Evolutionary conservation across 2,888 invertebrate species (phyloP).

Genomic region (Ornithoptera priamus): DNA sequence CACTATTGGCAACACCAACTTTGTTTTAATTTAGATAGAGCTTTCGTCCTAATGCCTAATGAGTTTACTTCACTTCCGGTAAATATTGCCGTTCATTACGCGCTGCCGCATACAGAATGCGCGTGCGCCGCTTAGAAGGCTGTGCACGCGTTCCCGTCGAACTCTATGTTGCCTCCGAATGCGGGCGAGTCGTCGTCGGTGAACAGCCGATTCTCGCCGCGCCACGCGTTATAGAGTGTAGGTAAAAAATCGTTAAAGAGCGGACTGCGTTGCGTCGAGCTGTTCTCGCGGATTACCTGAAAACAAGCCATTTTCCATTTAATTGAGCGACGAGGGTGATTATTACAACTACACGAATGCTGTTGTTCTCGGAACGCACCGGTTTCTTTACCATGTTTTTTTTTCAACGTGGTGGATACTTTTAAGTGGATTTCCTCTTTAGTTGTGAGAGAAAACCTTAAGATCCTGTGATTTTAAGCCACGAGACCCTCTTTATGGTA

Average conservation of each 20-base stretch:
- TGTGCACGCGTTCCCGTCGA: conserved; percentile 70
- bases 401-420: too few species aligned
- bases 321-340: background rate
- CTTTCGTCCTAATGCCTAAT: too few species aligned
- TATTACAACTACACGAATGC: background rate
- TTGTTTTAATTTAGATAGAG: too few species aligned
- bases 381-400: too few species aligned
- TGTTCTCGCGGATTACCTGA: conserved; percentile 67
- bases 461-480: too few species aligned
- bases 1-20: too few species aligned
- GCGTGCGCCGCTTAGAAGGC: conserved; percentile 52
- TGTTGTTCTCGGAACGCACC: too few species aligned
- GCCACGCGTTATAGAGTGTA: conserved; percentile 66
- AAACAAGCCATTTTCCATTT: background rate
- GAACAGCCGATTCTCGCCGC: conserved; percentile 47
- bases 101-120: background rate
- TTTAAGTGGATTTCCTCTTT: too few species aligned
- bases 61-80: too few species aligned
- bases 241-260: conserved; percentile 74
- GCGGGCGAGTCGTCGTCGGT: conserved; percentile 42
- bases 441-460: too few species aligned
- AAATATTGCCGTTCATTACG: background rate
- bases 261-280: conserved; percentile 53
- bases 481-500: too few species aligned
- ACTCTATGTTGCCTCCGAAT: conserved; percentile 58